Evolutionary conservation across 2,113 vertebrate species (phyloP), one percentile per base, ranked within the genome.

Genomic region (Thalassoma bifasciatum): DNA sequence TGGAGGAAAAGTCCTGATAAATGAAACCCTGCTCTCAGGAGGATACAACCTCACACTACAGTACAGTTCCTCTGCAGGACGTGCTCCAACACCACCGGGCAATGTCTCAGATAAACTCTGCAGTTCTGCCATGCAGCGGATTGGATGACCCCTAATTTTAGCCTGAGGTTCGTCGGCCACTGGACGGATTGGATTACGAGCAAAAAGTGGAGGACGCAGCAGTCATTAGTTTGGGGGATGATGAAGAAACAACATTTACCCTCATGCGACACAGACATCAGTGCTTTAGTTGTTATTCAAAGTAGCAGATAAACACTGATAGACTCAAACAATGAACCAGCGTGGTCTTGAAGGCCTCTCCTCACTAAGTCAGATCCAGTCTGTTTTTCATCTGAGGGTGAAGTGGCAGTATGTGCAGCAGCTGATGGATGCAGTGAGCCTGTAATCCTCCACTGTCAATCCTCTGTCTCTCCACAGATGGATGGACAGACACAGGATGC

Each of bases 101-200:
- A 5, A 30, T 16, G 53, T 59, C 26, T 26, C 26, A 42, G 36
- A 57, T 54, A 17, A 13, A 12, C 52, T 54, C 52, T 3, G 13
- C 16, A 4, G 19, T 34, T 62, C 46, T 65, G 66, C 82, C 8
- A n/a, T 30, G 52, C 71, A 36, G 60, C 8, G 47, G 83, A 86
- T 91, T 77, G 69, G 68, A 79, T 92, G 78, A 72, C 81, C 61
- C 67, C 85, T 91, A 91, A 89, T 82, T 88, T 90, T 92, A 91
- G 82, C 79, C 8, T 0, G 6, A 23, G 23, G 71, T 56, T 70
- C 69, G 57, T 64, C 2, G 38, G 34, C 80, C 57, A 13, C 17
- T 53, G 64, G 40, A 65, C 56, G 22, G 75, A 82, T 73, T 83
- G 54, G 65, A 75, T 89, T 84, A 75, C 82, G 86, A 62, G 71